Base-by-base conservation (phyloP, 2,888 invertebrate species). In the Nebria brevicollis region DNA sequence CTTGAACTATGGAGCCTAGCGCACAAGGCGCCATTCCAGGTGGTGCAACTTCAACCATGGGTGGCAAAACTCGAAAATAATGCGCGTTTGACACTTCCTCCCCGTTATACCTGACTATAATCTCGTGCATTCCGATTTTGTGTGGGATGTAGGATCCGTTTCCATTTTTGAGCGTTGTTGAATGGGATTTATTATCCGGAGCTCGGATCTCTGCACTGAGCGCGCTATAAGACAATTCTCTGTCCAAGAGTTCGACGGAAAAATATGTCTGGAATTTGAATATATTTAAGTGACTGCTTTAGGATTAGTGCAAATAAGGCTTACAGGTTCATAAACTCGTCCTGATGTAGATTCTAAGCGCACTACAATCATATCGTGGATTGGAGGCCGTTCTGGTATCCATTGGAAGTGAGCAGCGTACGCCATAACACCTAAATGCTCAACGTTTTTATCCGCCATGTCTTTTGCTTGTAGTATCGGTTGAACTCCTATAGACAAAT, bases 351-450 rank as follows among this genome's bases (percentile, higher is more conserved):
- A 94, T 86, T 96, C 95, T 82, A 96, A 90, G 74, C 94, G 93
- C 0, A 97, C 94, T 82, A 93, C 92, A 77, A 97, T 91, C 90
- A 96, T 92, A 86, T 97, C 96, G 82, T 95, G 94, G 0, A 97
- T 91, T 6, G 96, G 95, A 11, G 96, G 95, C 72, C 96, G 91
- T 81, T 96, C 96, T 42, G 95, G 94, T 54, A 97, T 93, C 94
- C 97, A 97, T 85, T 96, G 95, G 89, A 97, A 95, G 87, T 96
- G 94, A 0, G 98, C 96, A 0, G 97, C 96, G 89, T 98, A 98
- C 0, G 98, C 97, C 99, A 99, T 99, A 82, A 98, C 96, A 10
- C 97, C 98, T 84, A 99, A 91, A 90, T 98, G 98, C 87, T 99
- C 98, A 6, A 97, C 97, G 87, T 98, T 96, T 66, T 94, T 95